Conservation (phyloP, 2,113 vertebrate genomes). For the Cepphus grylle region DNA sequence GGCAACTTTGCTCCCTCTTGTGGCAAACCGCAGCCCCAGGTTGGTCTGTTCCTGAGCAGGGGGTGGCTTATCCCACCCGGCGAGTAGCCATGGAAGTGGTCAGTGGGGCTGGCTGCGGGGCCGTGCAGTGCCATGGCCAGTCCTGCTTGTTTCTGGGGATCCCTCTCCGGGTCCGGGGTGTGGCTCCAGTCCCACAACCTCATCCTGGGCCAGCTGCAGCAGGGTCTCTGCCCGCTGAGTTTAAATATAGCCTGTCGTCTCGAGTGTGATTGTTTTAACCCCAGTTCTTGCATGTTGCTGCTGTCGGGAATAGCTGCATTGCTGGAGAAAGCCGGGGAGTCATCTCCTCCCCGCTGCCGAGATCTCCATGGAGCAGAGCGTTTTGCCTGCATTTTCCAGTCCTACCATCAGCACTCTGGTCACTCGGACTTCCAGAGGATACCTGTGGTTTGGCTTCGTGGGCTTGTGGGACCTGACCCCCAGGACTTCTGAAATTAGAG, state of each 20-base stretch:
- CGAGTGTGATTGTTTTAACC: rapidly evolving
- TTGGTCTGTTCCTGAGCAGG: background rate
- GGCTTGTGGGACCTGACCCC: background rate
- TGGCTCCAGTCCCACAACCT: rapidly evolving
- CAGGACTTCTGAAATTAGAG: background rate
- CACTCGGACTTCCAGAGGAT: background rate
- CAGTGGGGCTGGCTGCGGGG: background rate
- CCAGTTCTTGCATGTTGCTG: background rate
- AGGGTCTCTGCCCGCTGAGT: background rate
- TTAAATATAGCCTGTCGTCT: rapidly evolving
- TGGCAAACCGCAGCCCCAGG: background rate
- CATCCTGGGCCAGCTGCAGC: background rate
- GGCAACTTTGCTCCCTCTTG: constrained; percentile 26
- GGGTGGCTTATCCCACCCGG: background rate
- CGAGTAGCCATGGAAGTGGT: background rate
- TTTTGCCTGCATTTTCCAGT: background rate
- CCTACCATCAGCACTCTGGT: background rate
- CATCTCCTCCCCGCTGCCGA: rapidly evolving
- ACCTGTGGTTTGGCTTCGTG: rapidly evolving
- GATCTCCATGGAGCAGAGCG: background rate
- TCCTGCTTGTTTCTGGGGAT: rapidly evolving
- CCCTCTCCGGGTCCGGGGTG: background rate
- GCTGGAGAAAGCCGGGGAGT: background rate
- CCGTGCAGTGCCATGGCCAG: rapidly evolving
- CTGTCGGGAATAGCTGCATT: rapidly evolving